phyloP scores from a whole-genome alignment of 2,113 vertebrate genomes.

The Psilopogon haemacephalus region DNA sequence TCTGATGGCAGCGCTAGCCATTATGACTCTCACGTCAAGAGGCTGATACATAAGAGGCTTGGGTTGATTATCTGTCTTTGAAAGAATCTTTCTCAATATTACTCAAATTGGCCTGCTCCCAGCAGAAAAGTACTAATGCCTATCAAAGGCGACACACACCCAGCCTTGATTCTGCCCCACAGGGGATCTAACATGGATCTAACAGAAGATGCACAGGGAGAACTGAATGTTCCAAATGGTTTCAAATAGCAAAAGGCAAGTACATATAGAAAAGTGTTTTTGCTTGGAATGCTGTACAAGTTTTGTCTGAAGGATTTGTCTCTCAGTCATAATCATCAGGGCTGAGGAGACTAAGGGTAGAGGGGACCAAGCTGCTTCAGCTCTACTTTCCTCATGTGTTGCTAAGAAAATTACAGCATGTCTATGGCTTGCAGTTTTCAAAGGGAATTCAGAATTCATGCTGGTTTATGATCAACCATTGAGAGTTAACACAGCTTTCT shows the following conservation, averaged over 20 bases:
- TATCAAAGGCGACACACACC: not conserved
- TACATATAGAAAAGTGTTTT: not conserved
- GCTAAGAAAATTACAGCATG: not conserved
- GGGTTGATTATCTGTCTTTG: constrained; percentile 5
- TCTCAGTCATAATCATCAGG: not conserved
- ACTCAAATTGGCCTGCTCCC: constrained; percentile 19
- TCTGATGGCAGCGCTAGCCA: constrained; percentile 2
- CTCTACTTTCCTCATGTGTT: not conserved
- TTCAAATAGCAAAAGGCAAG: not conserved
- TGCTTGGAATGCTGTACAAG: not conserved
- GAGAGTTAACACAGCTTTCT: not conserved
- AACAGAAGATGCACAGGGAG: not conserved
- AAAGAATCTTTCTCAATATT: constrained; percentile 25
- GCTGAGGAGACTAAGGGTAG: not conserved
- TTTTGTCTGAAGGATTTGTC: not conserved
- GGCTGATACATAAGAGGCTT: not conserved
- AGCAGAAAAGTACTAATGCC: not conserved
- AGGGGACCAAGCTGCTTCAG: rapidly evolving
- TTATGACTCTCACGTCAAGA: constrained; percentile 3
- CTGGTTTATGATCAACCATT: not conserved
- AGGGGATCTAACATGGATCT: not conserved
- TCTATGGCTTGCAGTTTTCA: not conserved
- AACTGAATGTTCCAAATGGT: constrained; percentile 5
- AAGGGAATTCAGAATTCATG: not conserved
- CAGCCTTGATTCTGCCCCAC: not conserved